These are phyloP conservation scores for Cydia strobilella DNA, from an alignment of 1,140 invertebrate species.

Conservation along the genomic window DNA sequence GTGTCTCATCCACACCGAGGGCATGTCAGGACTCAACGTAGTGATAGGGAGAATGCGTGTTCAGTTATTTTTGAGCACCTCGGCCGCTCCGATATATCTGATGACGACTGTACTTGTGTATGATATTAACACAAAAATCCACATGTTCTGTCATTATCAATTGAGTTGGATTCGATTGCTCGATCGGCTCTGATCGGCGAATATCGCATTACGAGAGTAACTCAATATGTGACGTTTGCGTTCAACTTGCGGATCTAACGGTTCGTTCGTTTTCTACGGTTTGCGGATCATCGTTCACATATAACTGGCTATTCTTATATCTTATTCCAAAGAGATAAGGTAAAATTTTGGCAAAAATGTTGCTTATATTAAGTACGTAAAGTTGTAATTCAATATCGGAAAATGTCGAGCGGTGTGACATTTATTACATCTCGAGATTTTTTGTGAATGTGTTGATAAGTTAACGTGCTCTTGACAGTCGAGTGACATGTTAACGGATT, in stretches of 20 bases:
- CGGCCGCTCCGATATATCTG: too few species aligned
- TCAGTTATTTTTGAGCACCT: too few species aligned
- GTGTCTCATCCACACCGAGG: too few species aligned
- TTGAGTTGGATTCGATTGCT: conserved; percentile 39
- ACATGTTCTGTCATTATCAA: not conserved
- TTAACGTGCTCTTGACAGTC: not conserved
- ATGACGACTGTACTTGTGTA: too few species aligned
- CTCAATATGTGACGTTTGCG: conserved; percentile 60
- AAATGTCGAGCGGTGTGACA: not conserved
- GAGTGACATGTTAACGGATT: not conserved
- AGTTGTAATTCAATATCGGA: conserved; percentile 32
- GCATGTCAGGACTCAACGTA: too few species aligned
- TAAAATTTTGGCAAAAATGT: too few species aligned
- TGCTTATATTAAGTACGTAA: not conserved
- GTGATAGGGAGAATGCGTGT: too few species aligned
- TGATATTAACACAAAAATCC: not conserved
- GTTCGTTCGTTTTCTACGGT: conserved; percentile 35
- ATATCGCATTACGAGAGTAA: conserved; percentile 46
- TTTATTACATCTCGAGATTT: not conserved
- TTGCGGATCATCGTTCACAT: not conserved
- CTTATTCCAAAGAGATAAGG: not conserved
- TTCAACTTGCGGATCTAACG: conserved; percentile 49
- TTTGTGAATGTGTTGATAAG: not conserved
- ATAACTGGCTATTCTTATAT: not conserved
- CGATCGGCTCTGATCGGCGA: conserved; percentile 36